Evolutionary conservation across 2,797 vertebrate species (phyloP).

Genomic region (Eleutherodactylus coqui): DNA sequence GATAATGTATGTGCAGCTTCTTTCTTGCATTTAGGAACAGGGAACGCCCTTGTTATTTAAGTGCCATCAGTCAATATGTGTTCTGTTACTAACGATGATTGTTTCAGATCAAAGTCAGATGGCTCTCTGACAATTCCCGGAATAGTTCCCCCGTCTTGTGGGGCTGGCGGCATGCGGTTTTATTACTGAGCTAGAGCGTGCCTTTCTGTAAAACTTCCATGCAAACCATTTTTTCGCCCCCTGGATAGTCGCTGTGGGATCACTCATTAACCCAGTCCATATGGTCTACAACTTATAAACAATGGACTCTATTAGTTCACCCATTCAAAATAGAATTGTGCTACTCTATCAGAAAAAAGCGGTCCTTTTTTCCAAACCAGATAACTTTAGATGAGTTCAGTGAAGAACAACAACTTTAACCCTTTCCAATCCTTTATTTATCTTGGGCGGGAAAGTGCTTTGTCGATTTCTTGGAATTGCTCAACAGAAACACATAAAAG

Average conservation of each 20-base stretch:
- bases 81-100: background rate
- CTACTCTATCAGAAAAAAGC: background rate
- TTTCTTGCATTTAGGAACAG: background rate
- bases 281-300: background rate
- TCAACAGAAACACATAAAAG: too few species aligned
- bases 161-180: background rate
- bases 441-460: too few species aligned
- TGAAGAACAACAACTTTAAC: background rate
- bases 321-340: background rate
- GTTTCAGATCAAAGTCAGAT: background rate
- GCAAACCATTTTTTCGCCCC: slow-evolving; percentile 6
- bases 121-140: background rate
- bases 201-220: slow-evolving; percentile 10
- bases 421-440: too few species aligned
- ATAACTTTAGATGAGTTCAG: background rate
- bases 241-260: background rate
- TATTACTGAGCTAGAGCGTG: background rate
- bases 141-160: background rate
- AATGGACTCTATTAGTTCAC: background rate
- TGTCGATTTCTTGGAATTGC: too few species aligned
- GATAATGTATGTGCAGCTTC: background rate
- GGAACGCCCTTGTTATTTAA: background rate
- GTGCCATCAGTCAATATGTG: background rate
- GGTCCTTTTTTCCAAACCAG: background rate
- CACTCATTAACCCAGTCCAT: background rate